Percentiles rank a stretch among this genome's conserved stretches.
phyloP scores from a whole-genome alignment of 2,113 vertebrate species.

The Boulengeromyrus knoepffleri region DNA sequence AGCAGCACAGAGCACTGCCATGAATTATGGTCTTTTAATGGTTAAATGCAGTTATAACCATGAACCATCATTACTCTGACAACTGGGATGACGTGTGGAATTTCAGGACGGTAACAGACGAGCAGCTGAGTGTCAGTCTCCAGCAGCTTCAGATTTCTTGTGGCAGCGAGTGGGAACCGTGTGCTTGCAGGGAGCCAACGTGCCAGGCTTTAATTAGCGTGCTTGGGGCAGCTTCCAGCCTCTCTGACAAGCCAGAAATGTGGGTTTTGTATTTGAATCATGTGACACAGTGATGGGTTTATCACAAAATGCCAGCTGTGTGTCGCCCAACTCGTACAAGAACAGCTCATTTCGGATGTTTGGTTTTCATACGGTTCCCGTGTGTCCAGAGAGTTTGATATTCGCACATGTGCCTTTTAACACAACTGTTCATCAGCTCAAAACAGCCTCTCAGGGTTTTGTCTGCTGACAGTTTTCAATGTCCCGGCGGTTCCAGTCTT shows the following conservation, averaged over 20 bases:
- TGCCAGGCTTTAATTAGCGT: background rate
- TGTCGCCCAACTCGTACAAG: background rate
- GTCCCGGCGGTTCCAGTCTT: slow-evolving; percentile 67
- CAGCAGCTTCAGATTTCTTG: background rate
- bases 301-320: background rate
- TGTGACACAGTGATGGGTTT: background rate
- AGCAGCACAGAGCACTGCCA: background rate
- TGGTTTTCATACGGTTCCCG: background rate
- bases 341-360: background rate
- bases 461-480: background rate
- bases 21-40: background rate
- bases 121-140: background rate
- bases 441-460: background rate
- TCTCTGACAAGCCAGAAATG: background rate
- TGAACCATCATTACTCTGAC: background rate
- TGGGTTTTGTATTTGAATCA: background rate
- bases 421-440: background rate
- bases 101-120: background rate
- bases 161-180: too few species aligned
- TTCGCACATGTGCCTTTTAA: background rate
- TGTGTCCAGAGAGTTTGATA: background rate
- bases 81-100: background rate
- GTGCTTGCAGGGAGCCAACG: too few species aligned
- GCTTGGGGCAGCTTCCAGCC: background rate
- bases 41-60: background rate